Base-by-base conservation (phyloP, 2,888 invertebrate species). In the Cryptocephalus moraei region DNA sequence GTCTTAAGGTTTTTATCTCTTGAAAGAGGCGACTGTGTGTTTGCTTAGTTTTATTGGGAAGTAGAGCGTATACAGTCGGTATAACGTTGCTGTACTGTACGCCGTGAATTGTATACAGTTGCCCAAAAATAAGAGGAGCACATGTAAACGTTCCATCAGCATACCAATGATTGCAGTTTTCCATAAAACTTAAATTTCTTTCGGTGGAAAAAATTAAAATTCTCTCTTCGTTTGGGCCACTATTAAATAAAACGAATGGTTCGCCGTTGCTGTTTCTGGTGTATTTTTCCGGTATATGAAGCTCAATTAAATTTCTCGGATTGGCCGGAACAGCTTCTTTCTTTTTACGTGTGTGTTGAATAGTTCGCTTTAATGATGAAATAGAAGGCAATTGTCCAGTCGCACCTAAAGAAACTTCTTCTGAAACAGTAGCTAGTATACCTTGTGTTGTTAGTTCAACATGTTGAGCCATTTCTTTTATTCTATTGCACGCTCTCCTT, bases 91-190 rank as follows among this genome's bases (percentile, higher is more conserved):
- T 39, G n/a, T 44, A 31, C 11, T 44, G 38, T 38, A 44, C 44
- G 8, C 44, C 44, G 8, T 44, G 44, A 8, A 44, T 44, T 22
- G 36, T 43, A 13, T 44, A 39, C 32, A 39, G 14, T 11, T 39
- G 32, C 38, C 9, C n/a, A 39, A 44, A 44, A 9, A 32, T 11
- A 39, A 9, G 13, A 40, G 33, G 33, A 40, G 45, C 11, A 40
- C 40, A 45, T 12, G 12, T 40, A 33, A 45, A 45, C 12, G 40
- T 45, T 33, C 39, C 45, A 45, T 45, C 45, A 33, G 40, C 45
- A 32, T 40, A 45, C 45, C 45, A 45, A 31, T 45, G 13, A 14
- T 45, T 22, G 32, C 45, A 45, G 45, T 31, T 32, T 14, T 32
- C 8, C 40, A 45, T 45, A 13, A 45, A 45, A 40, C 14, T 40